These are phyloP conservation scores for Tauraco erythrolophus DNA, from an alignment of 2,113 vertebrate species.

Conservation along the genomic window DNA sequence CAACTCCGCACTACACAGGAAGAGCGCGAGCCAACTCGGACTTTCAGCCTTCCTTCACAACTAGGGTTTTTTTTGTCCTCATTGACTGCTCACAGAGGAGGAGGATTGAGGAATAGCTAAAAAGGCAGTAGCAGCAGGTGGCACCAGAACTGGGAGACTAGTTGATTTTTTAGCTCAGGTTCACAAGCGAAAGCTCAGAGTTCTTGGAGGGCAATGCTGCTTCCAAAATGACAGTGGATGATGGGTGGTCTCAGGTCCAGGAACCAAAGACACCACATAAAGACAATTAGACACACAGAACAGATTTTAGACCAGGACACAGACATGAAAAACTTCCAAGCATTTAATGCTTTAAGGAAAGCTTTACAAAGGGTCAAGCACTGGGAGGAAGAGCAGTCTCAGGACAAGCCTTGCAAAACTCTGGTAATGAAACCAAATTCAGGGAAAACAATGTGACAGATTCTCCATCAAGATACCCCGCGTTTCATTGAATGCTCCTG, in stretches of 20 bases:
- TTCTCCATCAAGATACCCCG: background rate
- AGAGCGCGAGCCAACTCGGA: too few species aligned
- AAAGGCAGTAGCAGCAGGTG: background rate
- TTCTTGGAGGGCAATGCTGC: slow-evolving; percentile 31
- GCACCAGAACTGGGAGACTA: background rate
- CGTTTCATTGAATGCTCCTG: background rate
- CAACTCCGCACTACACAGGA: background rate
- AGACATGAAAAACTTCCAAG: background rate
- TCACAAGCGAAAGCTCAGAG: background rate
- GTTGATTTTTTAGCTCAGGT: background rate
- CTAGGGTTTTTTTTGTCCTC: background rate
- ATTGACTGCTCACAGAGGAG: background rate
- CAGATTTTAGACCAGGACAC: background rate
- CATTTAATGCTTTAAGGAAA: background rate
- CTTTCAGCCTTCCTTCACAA: background rate
- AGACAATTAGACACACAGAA: background rate
- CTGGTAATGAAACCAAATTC: background rate
- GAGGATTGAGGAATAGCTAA: background rate
- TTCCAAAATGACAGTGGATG: slow-evolving; percentile 72
- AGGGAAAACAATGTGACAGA: background rate
- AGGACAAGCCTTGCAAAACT: background rate
- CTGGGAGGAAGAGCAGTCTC: background rate
- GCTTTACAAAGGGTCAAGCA: background rate
- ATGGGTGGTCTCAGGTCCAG: background rate
- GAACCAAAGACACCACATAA: background rate